phyloP scores from a whole-genome alignment of 1,140 invertebrate genomes.

The Drosophila nikananu region DNA sequence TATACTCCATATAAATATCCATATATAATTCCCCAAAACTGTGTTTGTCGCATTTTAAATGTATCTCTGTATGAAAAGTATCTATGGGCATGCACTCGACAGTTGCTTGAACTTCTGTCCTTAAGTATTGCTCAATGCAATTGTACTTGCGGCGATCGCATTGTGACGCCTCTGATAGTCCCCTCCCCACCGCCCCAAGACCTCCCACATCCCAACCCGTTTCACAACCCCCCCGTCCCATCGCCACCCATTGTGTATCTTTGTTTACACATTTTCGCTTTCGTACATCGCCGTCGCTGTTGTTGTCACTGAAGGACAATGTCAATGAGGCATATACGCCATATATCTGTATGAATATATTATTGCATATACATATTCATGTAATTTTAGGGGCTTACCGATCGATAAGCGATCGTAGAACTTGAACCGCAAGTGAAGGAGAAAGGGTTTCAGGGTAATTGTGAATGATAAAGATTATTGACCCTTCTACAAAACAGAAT shows the following conservation, averaged over 20 bases:
- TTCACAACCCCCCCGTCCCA: neutral
- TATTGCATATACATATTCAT: constrained; percentile 20
- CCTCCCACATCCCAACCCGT: neutral
- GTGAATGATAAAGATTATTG: neutral
- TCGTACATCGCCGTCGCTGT: constrained; percentile 32
- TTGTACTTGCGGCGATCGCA: constrained; percentile 40
- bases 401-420: constrained; percentile 70
- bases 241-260: constrained; percentile 56
- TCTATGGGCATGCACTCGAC: constrained; percentile 47
- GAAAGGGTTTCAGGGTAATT: constrained; percentile 27
- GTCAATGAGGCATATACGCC: constrained; percentile 60
- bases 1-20: no score
- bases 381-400: constrained; percentile 40
- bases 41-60: neutral
- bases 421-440: constrained; percentile 38
- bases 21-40: neutral
- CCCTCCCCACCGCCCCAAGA: neutral
- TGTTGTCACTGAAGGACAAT: constrained; percentile 76
- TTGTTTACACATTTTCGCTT: constrained; percentile 62
- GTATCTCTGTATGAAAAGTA: constrained; percentile 16
- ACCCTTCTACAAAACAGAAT: neutral
- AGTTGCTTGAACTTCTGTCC: constrained; percentile 82
- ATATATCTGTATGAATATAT: constrained; percentile 26
- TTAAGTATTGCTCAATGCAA: constrained; percentile 65
- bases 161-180: constrained; percentile 51